phyloP scores from a whole-genome alignment of 2,113 vertebrate genomes.

The Petroica traversi region DNA sequence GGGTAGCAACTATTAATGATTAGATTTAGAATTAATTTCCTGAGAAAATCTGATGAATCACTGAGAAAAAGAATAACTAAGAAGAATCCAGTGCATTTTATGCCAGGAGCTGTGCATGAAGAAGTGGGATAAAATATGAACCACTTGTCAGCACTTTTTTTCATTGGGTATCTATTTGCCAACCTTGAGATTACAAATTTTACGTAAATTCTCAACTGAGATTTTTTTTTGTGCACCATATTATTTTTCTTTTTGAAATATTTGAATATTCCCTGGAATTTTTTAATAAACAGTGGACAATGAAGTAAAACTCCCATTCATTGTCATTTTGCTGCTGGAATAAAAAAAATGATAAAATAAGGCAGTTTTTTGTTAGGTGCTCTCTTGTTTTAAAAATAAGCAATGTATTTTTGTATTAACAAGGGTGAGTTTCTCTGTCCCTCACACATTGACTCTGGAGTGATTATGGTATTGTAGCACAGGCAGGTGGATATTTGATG shows the following conservation, averaged over 20 bases:
- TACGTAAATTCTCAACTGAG: background rate
- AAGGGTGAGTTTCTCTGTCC: background rate
- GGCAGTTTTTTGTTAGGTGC: background rate
- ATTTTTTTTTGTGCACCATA: background rate
- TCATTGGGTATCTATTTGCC: background rate
- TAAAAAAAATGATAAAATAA: background rate
- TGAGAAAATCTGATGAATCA: background rate
- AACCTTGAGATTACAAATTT: background rate
- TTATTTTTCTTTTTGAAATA: background rate
- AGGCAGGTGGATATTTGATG: background rate
- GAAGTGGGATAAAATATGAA: background rate
- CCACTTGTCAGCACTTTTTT: background rate
- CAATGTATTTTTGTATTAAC: background rate
- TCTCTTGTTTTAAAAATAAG: background rate
- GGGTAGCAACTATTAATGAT: background rate
- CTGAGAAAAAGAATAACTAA: background rate
- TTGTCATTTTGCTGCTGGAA: background rate
- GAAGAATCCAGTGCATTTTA: background rate
- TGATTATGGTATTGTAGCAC: background rate
- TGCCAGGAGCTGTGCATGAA: background rate
- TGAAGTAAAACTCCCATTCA: background rate
- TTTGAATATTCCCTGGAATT: fast-evolving
- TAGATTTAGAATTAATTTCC: background rate
- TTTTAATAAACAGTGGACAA: background rate
- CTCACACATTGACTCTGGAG: background rate